Evolutionary conservation across 1,140 invertebrate genomes (phyloP), one percentile per base, ranked within the genome.

Genomic region (Temnothorax nylanderi): DNA sequence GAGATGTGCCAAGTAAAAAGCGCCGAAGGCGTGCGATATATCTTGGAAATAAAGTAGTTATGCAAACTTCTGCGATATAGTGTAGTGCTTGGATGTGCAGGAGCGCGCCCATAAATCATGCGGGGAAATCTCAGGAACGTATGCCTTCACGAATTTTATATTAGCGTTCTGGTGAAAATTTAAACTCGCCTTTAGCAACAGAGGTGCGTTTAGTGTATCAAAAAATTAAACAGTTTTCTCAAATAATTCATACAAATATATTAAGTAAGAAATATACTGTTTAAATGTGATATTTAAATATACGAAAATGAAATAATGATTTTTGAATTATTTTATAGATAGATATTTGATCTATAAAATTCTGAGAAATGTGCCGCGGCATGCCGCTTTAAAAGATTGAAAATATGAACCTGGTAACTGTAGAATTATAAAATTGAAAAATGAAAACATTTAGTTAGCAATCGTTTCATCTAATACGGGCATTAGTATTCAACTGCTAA

Each of bases 31-130:
- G 41, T 41, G 69, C 56, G 44, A 84, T 84, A 84, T 84, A 84
- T 84, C 54, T 84, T 7, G n/a, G 56, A 75, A 84, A 84, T 84
- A 84, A 84, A 84, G 80, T 84, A 84, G 80, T 84, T 84, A 84
- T 84, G 80, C 80, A 84, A 84, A 84, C 80, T 84, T 62, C 54
- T 49, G 44, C 80, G 69, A 75, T 84, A 84, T 75, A 84, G 80
- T 47, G 41, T 47, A 49, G 41, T 74, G 41, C 67, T 56, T 21
- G 80, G 18, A 71, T 64, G 41, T 75, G 32, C 54, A 34, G 69
- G 44, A 32, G 8, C 41, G 51, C 54, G 49, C 44, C n/a, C 51
- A 84, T 84, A 84, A 84, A 84, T 84, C 80, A 74, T 26, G n/a
- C 41, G 44, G 8, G 18, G n/a, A 84, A 82, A 84, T 84, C 80